phyloP scores from a whole-genome alignment of 2,797 vertebrate genomes.

The Somateria mollissima region DNA sequence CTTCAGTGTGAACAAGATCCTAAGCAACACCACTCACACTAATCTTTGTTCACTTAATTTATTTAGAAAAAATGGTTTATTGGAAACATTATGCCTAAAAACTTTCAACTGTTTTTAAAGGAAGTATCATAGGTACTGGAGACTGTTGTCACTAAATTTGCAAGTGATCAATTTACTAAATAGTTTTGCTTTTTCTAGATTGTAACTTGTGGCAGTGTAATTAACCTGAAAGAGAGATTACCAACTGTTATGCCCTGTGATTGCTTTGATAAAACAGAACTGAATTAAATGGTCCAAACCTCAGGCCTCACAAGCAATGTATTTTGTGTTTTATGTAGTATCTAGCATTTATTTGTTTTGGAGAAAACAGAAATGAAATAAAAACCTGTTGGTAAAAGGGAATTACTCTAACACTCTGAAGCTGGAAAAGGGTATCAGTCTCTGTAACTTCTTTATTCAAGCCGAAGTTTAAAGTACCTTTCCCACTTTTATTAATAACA shows the following conservation, averaged over 20 bases:
- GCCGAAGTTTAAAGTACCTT: not conserved
- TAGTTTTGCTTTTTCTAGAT: not conserved
- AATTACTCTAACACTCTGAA: not conserved
- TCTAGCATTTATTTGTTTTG: not conserved
- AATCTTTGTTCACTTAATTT: rapidly evolving
- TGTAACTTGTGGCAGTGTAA: not conserved
- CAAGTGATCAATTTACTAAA: not conserved
- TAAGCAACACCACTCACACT: not conserved
- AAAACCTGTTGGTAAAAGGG: not conserved
- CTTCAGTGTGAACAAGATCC: not conserved
- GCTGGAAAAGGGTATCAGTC: not conserved
- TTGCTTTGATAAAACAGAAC: not conserved
- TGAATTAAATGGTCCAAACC: not conserved
- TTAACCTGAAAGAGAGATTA: not conserved
- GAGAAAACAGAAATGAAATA: not conserved
- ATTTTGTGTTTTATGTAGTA: not conserved
- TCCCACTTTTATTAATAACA: not conserved
- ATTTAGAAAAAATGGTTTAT: not conserved
- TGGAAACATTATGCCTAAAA: not conserved
- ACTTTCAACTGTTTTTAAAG: not conserved
- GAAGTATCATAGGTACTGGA: not conserved
- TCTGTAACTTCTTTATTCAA: not conserved
- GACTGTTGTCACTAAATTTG: not conserved
- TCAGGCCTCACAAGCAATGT: not conserved
- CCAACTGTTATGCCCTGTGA: not conserved